Evolutionary conservation across 2,113 vertebrate species (phyloP).

Genomic region (Poecilia latipinna): DNA sequence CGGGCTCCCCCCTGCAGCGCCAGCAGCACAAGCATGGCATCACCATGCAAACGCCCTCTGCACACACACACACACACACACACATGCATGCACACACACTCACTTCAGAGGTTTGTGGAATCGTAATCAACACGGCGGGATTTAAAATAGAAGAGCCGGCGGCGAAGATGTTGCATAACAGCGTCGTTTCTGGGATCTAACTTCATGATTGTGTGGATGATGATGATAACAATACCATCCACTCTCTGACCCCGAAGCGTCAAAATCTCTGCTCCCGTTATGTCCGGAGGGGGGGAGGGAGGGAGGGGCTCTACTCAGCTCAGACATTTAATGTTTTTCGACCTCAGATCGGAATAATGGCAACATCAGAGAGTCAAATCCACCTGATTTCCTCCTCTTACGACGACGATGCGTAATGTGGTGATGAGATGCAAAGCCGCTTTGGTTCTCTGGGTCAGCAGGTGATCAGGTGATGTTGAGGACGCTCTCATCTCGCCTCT

Average conservation of each 20-base stretch:
- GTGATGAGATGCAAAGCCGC: constrained; percentile 63
- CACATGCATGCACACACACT: neutral
- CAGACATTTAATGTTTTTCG: constrained; percentile 42
- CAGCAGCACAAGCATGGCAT: constrained; percentile 23
- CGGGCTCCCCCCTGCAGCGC: neutral
- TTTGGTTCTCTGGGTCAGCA: constrained; percentile 65
- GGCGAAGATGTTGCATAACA: constrained; percentile 43
- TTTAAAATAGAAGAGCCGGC: neutral
- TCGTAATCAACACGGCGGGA: constrained; percentile 7
- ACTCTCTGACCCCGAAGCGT: constrained; percentile 35
- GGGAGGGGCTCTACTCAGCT: constrained; percentile 62
- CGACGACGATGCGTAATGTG: neutral
- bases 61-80: constrained; percentile 2
- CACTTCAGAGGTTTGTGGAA: constrained; percentile 20
- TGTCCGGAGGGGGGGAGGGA: neutral
- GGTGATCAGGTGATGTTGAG: constrained; percentile 59
- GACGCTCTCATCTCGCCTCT: constrained; percentile 5
- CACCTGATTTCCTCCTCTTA: constrained; percentile 38
- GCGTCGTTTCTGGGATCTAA: constrained; percentile 36
- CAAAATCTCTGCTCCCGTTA: constrained; percentile 33
- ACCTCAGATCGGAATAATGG: constrained; percentile 19
- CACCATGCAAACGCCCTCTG: constrained; percentile 36
- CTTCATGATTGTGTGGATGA: neutral
- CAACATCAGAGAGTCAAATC: constrained; percentile 34
- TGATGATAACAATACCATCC: neutral